Percentiles rank a stretch among this genome's conserved stretches.
These are phyloP conservation scores for Acronicta alni DNA, from an alignment of 2,888 invertebrate genomes.

Conservation along the genomic window DNA sequence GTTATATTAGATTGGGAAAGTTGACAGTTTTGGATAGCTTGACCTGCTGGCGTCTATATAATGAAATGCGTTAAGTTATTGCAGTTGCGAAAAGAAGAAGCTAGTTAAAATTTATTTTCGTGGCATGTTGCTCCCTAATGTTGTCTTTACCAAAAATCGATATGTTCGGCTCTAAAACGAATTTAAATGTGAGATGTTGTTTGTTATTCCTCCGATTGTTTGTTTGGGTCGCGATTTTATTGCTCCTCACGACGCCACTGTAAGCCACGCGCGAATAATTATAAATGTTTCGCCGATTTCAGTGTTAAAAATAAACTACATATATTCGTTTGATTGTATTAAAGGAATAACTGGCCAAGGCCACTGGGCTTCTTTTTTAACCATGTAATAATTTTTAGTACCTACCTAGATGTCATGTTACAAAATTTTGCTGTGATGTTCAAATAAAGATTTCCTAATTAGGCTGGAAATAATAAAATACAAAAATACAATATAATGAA, in stretches of 20 bases:
- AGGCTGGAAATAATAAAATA: no score
- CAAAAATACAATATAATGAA: no score
- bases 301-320: constrained; percentile 64
- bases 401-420: no score
- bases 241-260: constrained; percentile 50
- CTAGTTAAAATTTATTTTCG: constrained; percentile 28
- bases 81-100: constrained; percentile 1
- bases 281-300: constrained; percentile 63
- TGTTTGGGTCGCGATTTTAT: constrained; percentile 57
- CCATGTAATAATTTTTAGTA: no score
- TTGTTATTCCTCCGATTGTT: constrained; percentile 56
- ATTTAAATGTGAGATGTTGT: constrained; percentile 50
- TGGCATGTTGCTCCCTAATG: constrained; percentile 23
- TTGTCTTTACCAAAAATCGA: constrained; percentile 48
- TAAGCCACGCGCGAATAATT: constrained; percentile 74
- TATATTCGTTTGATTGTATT: constrained; percentile 36
- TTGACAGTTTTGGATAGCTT: no score
- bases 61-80: neutral
- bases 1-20: no score
- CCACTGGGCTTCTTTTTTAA: no score
- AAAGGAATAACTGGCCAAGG: neutral
- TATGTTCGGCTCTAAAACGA: constrained; percentile 31
- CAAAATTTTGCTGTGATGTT: no score
- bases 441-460: no score
- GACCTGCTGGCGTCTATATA: no score